Percentiles rank a stretch among this genome's conserved stretches.
These are phyloP conservation scores for Drepana falcataria DNA, from an alignment of 2,888 invertebrate genomes.

Conservation along the genomic window DNA sequence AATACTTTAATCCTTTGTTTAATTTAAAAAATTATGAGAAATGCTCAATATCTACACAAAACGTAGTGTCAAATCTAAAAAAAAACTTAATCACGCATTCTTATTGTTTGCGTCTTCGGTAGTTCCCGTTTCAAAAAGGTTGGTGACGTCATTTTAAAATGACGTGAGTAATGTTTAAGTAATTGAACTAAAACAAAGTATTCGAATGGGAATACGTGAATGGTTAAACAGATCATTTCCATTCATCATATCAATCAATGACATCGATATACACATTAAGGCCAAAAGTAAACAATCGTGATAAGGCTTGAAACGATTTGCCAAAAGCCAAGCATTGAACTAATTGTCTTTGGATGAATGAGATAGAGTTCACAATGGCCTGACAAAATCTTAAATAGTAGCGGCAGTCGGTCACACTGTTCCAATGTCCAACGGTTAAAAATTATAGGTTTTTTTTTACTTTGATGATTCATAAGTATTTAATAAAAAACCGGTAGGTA, in stretches of 20 bases:
- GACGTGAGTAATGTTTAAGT: too few species aligned
- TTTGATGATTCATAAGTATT: conserved; percentile 23
- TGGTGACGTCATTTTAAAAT: too few species aligned
- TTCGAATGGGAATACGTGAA: too few species aligned
- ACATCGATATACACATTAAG: background rate
- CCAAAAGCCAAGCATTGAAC: background rate
- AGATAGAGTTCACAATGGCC: background rate
- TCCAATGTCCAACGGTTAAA: too few species aligned
- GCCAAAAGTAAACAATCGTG: background rate
- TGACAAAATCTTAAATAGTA: conserved; percentile 18
- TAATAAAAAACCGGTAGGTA: conserved; percentile 15
- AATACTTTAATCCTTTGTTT: too few species aligned
- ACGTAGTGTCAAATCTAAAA: too few species aligned
- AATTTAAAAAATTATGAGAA: too few species aligned
- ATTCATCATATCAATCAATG: background rate
- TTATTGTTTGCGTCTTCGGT: too few species aligned
- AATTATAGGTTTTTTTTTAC: conserved; percentile 15
- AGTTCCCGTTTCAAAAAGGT: too few species aligned
- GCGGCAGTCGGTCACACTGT: conserved; percentile 17
- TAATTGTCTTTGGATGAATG: background rate
- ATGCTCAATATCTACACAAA: too few species aligned
- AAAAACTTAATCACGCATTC: too few species aligned
- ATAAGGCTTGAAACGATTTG: background rate
- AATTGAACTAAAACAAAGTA: too few species aligned
- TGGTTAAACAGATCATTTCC: background rate